Conservation (phyloP, 2,888 invertebrate genomes). For the Leptopterna dolabrata region DNA sequence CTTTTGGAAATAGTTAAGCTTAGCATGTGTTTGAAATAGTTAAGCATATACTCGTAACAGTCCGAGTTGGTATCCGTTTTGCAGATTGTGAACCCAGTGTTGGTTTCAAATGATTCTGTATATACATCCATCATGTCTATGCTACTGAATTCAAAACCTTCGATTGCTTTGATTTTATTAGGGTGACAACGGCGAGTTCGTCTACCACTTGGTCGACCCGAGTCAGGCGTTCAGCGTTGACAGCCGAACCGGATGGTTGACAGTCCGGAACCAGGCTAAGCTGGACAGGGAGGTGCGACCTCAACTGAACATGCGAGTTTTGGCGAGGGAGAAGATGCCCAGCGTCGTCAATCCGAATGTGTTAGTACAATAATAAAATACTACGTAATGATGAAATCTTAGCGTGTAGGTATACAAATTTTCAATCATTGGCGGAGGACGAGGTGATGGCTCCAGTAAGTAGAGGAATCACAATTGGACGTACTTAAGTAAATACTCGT, state of each 20-base stretch:
- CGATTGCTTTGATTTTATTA: slow-evolving; percentile 60
- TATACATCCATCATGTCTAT: too few species aligned
- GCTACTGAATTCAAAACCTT: too few species aligned
- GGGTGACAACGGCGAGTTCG: slow-evolving; percentile 87
- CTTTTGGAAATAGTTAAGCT: too few species aligned
- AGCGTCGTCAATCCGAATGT: slow-evolving; percentile 68
- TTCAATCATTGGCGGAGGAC: too few species aligned
- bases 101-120: too few species aligned
- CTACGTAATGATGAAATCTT: background rate
- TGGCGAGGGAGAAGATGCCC: slow-evolving; percentile 80
- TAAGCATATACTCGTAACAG: too few species aligned
- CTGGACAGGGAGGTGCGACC: slow-evolving; percentile 83
- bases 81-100: too few species aligned
- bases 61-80: too few species aligned
- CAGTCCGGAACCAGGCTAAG: slow-evolving; percentile 79
- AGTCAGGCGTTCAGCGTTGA: slow-evolving; percentile 85
- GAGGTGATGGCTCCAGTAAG: too few species aligned
- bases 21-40: too few species aligned
- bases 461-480: too few species aligned
- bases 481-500: too few species aligned
- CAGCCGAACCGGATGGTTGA: slow-evolving; percentile 84
- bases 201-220: slow-evolving; percentile 79
- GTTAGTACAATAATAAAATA: slow-evolving; percentile 63
- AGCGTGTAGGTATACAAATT: background rate
- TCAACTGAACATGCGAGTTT: slow-evolving; percentile 79